Base-by-base conservation (phyloP, 2,113 vertebrate species). In the Pavo muticus region DNA sequence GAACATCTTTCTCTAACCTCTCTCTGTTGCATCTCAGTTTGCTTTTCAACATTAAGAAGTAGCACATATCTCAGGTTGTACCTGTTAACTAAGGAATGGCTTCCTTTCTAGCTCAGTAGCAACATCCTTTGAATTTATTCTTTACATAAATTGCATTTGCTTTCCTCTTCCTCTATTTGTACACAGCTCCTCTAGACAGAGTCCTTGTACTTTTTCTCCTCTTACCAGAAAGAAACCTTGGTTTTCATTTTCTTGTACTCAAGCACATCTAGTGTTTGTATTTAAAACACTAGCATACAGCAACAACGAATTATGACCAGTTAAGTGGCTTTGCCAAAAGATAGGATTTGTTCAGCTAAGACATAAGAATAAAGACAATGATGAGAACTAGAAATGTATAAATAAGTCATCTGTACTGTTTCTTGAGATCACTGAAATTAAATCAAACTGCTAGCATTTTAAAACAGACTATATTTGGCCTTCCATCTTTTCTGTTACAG, bases 231-330 rank as follows among this genome's bases (percentile, higher is more conserved):
- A 45, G 12, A 54, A 78, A 24, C 18, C 14, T 82, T 68, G 0
- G 2, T 84, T 83, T 92, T 77, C 37, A 29, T 91, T 91, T 95
- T 65, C 40, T 63, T 47, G 50, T 76, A 65, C 32, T 91, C 84
- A 91, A 79, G 21, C 25, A 37, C 16, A 82, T 39, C 44, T 82
- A 79, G 25, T 35, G 13, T 6, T 79, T 54, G 17, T 44, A 75
- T 82, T 94, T 87, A 84, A 87, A 87, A 39, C 25, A 68, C 23
- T 39, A 83, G 21, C 71, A 76, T 75, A 64, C 9, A 68, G n/a
- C 32, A 79, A 42, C 14, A 70, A 67, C 65, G 72, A 87, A 81
- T 87, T 84, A 57, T 57, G 65, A 86, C 91, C 54, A 44, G 54
- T 48, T 69, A 69, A 47, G 6, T 40, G 61, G 7, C n/a, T 81